A percentile compares a stretch with the other conserved stretches of the same genome.
Conservation (phyloP, 1,140 invertebrate species). For the Calephelis virginiensis region DNA sequence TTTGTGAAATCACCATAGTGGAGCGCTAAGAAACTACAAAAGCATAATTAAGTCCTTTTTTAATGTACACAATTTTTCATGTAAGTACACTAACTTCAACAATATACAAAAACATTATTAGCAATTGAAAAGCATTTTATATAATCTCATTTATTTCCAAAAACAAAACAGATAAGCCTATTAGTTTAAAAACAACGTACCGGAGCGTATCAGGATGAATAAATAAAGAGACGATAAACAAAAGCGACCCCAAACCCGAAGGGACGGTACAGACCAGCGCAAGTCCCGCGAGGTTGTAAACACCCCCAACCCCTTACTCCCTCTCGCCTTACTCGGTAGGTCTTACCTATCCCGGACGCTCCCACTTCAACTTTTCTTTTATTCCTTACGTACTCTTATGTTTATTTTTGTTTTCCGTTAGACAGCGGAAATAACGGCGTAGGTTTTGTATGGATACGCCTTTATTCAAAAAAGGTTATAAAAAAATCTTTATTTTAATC, state of each 20-base stretch:
- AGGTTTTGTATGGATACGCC: constrained; percentile 45
- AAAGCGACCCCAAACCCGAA: constrained; percentile 51
- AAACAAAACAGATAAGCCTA: constrained; percentile 38
- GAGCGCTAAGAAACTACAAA: too few relatives aligned
- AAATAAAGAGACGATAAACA: constrained; percentile 65
- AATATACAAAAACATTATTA: not conserved
- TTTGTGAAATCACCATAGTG: too few relatives aligned
- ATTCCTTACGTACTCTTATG: constrained; percentile 68
- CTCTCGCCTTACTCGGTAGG: constrained; percentile 40
- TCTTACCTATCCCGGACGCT: constrained; percentile 58
- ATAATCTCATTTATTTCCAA: constrained; percentile 22
- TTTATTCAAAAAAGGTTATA: not conserved
- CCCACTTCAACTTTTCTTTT: constrained; percentile 72
- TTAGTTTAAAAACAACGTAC: constrained; percentile 39
- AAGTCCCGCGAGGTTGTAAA: constrained; percentile 36
- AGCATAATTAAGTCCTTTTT: too few relatives aligned
- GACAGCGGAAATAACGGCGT: constrained; percentile 69
- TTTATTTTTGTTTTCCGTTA: constrained; percentile 76
- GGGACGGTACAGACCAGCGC: constrained; percentile 44
- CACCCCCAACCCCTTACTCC: constrained; percentile 22
- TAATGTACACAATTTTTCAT: too few relatives aligned
- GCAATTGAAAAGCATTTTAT: not conserved
- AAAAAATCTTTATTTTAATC: too few relatives aligned
- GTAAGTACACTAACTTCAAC: too few relatives aligned
- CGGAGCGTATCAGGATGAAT: constrained; percentile 45